phyloP scores from a whole-genome alignment of 2,888 invertebrate genomes.

The Monoplex corrugatus region DNA sequence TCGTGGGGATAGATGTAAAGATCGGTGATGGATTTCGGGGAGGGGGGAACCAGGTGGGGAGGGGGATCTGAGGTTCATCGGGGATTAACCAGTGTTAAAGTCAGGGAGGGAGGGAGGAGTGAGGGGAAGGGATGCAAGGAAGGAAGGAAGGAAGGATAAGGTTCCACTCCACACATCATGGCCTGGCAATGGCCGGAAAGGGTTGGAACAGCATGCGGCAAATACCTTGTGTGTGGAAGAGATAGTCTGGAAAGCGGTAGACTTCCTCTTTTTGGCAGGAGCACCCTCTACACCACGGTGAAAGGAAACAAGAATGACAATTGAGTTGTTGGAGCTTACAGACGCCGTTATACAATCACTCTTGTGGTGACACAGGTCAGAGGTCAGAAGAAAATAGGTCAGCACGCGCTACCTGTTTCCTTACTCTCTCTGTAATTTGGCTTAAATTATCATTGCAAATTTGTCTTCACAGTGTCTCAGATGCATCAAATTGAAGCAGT shows the following conservation, averaged over 20 bases:
- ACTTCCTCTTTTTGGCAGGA: slow-evolving; percentile 95
- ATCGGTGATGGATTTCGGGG: not conserved
- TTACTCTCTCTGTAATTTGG: not conserved
- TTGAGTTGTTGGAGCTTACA: not conserved
- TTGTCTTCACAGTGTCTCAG: not conserved
- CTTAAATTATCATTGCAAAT: not conserved
- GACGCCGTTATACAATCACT: not conserved
- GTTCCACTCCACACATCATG: slow-evolving; percentile 49
- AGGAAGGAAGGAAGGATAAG: not conserved
- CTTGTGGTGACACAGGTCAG: not conserved
- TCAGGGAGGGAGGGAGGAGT: not conserved
- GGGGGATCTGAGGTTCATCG: not conserved
- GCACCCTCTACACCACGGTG: slow-evolving; percentile 51
- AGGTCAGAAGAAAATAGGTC: slow-evolving; percentile 15
- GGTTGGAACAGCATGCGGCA: slow-evolving; percentile 1
- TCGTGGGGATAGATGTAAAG: not conserved
- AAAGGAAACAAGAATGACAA: slow-evolving; percentile 22
- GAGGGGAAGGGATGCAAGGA: not conserved
- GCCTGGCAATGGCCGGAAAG: not conserved
- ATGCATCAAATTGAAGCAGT: not conserved
- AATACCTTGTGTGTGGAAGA: slow-evolving; percentile 96
- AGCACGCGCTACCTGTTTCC: slow-evolving; percentile 22
- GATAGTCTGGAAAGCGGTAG: slow-evolving; percentile 98
- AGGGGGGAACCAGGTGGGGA: not conserved
- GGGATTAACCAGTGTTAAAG: not conserved